Base-by-base conservation (phyloP, 1,140 invertebrate genomes). In the Diplogasteroides magnus region DNA sequence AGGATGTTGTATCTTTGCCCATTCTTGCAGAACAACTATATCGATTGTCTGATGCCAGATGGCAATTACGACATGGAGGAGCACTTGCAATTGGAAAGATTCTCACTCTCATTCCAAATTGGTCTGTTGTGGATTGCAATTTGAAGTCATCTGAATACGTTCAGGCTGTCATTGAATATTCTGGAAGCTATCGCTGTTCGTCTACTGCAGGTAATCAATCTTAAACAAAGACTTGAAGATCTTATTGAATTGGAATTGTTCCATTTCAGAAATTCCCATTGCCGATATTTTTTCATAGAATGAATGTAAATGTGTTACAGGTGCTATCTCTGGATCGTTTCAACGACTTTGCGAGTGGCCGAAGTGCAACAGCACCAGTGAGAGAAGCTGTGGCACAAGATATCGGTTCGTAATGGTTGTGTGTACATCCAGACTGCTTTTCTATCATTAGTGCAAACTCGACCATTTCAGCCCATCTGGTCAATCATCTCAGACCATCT, bases 261-360 rank as follows among this genome's bases (percentile, higher is more conserved):
- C 19, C 37, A 6, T 19, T 48, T 48, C 37, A 48, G 19, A 11
- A 48, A 48, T 48, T 19, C 19, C 19, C 37, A 6, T 48, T 48
- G 6, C 37, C 19, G 6, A 48, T 11, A 48, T 11, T 48, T 11
- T 48, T 48, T 48, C 37, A 48, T 48, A 48, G 37, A 11, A 6
- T 11, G 37, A 48, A 48, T 48, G 37, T 48, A 48, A 6, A 6
- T 6, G 6, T 11, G 19, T 48, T 19, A 11, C 37, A 72, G n/a
- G 61, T 72, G 14, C 65, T 72, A 1, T 55, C 67, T 56, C 61
- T 72, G 3, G 70, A 72, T 59, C 56, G 62, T 19, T 72, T 72
- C 31, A 65, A 61, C 27, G 70, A 72, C 26, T 72, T 55, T 29
- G 66, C 31, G 3, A 66, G 59, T 15, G 66, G 70, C 0, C 25